These are phyloP conservation scores for Narcine bancroftii DNA, from an alignment of 2,113 vertebrate genomes.

Conservation along the genomic window DNA sequence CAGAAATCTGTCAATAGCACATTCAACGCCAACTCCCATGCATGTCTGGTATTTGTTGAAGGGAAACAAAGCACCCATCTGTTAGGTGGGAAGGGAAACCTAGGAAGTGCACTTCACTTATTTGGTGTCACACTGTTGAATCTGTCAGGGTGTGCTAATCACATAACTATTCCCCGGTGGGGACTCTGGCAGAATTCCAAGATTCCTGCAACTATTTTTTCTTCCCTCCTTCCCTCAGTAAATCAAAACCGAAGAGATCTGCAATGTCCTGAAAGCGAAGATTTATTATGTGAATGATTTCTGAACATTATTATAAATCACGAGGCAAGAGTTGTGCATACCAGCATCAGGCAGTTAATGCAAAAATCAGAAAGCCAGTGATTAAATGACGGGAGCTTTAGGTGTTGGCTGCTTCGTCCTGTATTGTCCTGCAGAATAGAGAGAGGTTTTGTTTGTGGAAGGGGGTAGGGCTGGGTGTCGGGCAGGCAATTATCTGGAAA, in stretches of 20 bases:
- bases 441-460: background rate
- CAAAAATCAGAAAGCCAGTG: constrained; percentile 46
- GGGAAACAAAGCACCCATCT: constrained; percentile 34
- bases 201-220: constrained; percentile 69
- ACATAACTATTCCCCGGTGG: constrained; percentile 66
- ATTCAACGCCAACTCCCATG: background rate
- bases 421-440: constrained; percentile 6
- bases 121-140: constrained; percentile 36
- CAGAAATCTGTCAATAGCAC: background rate
- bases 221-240: constrained; percentile 56
- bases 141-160: constrained; percentile 49
- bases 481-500: background rate
- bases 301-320: constrained; percentile 76
- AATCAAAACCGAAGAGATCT: constrained; percentile 70
- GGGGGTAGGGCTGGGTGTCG: background rate
- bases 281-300: constrained; percentile 71
- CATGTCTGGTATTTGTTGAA: constrained; percentile 27
- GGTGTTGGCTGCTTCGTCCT: background rate
- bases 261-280: constrained; percentile 68
- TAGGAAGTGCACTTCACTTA: constrained; percentile 28
- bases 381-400: background rate
- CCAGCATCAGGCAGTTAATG: constrained; percentile 57
- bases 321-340: constrained; percentile 58
- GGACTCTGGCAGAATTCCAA: constrained; percentile 75
- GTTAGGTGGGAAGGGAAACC: background rate